phyloP scores from a whole-genome alignment of 2,888 invertebrate species.

The Galerucella nymphaeae region DNA sequence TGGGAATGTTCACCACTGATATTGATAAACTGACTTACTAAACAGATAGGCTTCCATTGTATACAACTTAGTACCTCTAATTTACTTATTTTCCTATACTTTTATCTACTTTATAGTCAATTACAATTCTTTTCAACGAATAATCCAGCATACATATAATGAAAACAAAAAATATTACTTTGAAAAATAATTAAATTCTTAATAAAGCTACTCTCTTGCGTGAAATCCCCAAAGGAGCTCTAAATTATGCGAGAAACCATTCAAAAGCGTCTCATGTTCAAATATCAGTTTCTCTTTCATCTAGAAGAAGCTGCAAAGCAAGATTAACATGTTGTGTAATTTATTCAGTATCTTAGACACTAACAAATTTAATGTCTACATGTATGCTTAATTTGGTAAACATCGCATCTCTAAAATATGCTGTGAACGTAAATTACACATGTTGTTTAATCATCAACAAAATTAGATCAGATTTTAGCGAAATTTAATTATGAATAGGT shows the following conservation, averaged over 20 bases:
- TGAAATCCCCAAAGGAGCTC: neutral
- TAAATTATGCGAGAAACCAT: neutral
- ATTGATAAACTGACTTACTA: neutral
- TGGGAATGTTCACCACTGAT: neutral
- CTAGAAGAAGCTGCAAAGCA: neutral
- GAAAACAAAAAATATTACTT: no score
- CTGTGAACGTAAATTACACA: neutral
- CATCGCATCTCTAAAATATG: neutral
- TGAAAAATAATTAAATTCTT: neutral
- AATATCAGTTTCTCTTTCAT: neutral
- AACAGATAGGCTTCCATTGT: neutral
- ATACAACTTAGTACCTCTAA: no score
- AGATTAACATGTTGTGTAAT: neutral
- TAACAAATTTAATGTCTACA: constrained; percentile 1
- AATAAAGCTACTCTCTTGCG: neutral
- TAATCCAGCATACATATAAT: no score
- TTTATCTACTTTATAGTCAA: no score
- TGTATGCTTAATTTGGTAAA: neutral
- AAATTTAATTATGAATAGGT: neutral
- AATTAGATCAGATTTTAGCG: neutral
- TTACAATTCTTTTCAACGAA: no score
- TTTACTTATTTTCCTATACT: no score
- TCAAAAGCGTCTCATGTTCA: no score
- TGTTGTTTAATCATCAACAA: neutral
- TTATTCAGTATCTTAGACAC: neutral